A percentile compares a stretch with the other conserved stretches of the same genome.
These are phyloP conservation scores for Drosophila lutescens DNA, from an alignment of 2,888 invertebrate species.

Conservation along the genomic window DNA sequence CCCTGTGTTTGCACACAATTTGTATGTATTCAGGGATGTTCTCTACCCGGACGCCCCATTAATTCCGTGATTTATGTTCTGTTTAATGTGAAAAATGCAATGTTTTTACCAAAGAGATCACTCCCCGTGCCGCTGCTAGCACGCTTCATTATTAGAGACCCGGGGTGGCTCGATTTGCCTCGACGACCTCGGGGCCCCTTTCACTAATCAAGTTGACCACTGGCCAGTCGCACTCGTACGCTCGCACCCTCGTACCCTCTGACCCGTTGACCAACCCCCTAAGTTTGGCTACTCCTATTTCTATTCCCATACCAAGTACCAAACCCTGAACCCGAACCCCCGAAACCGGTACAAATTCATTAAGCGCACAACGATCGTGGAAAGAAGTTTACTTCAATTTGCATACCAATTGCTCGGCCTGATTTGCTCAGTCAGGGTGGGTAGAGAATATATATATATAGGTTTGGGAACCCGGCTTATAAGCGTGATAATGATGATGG, in stretches of 20 bases:
- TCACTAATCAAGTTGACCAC: slow-evolving; percentile 82
- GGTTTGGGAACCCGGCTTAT: slow-evolving; percentile 50
- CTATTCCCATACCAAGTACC: background rate
- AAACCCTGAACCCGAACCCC: background rate
- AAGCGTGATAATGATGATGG: slow-evolving; percentile 82
- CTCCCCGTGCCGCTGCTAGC: slow-evolving; percentile 71
- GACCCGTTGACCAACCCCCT: slow-evolving; percentile 33
- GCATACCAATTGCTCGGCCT: slow-evolving; percentile 74
- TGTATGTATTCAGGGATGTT: slow-evolving; percentile 46
- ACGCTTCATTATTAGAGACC: slow-evolving; percentile 47
- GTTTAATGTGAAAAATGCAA: slow-evolving; percentile 81
- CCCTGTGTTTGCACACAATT: slow-evolving; percentile 54
- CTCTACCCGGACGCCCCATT: slow-evolving; percentile 59
- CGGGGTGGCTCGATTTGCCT: slow-evolving; percentile 24
- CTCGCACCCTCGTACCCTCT: slow-evolving; percentile 19
- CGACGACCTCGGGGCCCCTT: slow-evolving; percentile 56
- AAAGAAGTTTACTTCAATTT: slow-evolving; percentile 71
- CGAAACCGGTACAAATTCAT: slow-evolving; percentile 63
- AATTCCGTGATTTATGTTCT: slow-evolving; percentile 82
- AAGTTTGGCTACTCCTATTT: background rate
- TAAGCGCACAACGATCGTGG: slow-evolving; percentile 72
- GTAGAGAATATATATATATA: background rate
- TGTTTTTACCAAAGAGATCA: slow-evolving; percentile 83
- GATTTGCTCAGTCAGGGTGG: slow-evolving; percentile 59
- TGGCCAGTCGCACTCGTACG: slow-evolving; percentile 61